Conservation (phyloP, 92 coral and sea anemone genomes). For the Parazoanthus swiftii region DNA sequence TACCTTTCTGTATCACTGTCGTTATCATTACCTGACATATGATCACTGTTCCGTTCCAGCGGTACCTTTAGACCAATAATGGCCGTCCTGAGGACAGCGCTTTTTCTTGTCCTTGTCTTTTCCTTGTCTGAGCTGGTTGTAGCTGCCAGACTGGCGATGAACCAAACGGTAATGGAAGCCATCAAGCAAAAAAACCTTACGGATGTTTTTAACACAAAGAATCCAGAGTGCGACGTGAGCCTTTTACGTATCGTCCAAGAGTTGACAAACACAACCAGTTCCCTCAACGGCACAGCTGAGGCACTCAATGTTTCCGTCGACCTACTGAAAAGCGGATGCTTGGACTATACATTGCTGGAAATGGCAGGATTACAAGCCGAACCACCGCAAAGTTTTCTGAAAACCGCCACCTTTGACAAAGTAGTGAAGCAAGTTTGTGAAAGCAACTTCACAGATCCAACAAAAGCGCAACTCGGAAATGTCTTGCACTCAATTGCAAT, state of each 20-base stretch:
- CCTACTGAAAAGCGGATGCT: conserved; percentile 14
- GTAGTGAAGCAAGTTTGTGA: conserved; percentile 14
- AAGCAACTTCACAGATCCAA: background rate
- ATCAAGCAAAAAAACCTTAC: background rate
- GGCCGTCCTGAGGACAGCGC: background rate
- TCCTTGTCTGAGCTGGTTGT: background rate
- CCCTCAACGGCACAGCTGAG: background rate
- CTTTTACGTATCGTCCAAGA: background rate
- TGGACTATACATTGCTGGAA: background rate
- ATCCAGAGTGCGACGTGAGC: conserved; percentile 1
- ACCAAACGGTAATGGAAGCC: conserved; percentile 15
- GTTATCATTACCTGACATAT: background rate
- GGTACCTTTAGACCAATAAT: background rate
- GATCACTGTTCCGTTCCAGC: background rate
- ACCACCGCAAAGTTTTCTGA: conserved; percentile 1
- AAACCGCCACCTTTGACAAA: background rate
- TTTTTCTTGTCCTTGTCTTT: background rate
- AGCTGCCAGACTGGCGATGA: background rate
- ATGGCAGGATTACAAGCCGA: conserved; percentile 16
- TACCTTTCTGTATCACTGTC: no score
- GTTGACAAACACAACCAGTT: background rate
- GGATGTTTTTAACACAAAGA: background rate
- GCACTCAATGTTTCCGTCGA: conserved; percentile 11
- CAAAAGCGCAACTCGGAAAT: background rate
- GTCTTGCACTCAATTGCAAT: background rate